Base-by-base conservation (phyloP, 2,797 vertebrate genomes). In the Crocodylus rhombifer region DNA sequence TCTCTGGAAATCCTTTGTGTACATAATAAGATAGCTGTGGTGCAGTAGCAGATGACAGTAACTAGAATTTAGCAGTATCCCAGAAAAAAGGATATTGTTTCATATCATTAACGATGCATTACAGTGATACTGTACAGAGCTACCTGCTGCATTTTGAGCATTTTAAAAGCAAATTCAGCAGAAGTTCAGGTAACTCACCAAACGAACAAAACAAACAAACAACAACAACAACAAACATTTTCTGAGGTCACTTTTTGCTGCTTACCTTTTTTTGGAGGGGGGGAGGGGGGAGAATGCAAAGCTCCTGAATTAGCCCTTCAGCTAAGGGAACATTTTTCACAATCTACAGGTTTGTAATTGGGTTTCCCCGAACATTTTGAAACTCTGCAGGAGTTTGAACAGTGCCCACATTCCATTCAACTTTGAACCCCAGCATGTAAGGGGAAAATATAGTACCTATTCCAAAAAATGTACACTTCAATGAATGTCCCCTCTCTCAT, bases 1-100 rank as follows among this genome's bases (percentile, higher is more conserved):
- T 89, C 64, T 86, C 83, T 88, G 90, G 83, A 95, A 95, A 86
- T 33, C 30, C 28, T 77, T 78, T 95, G 81, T 86, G 83, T 88
- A 89, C 82, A 77, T 51, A 69, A 87, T 91, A 62, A 79, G 56
- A 78, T 0, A 0, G 65, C 86, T 82, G 67, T 86, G 51, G 42
- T 77, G 82, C 23, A 84, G 28, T 0, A 1, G 86, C 36, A 95
- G 58, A 74, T 73, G 80, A 69, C 85, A 8, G 28, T 82, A 79
- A 77, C 25, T 30, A 84, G 61, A 42, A 77, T 92, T 88, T 80
- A 81, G 33, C 4, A 84, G 42, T 74, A 78, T 82, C 90, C 82
- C 74, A 86, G 30, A 0, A 80, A 82, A 60, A 82, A 87, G 69
- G 3, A 75, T 4, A 4, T 1, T 5, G 17, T 11, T 86, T 78